phyloP scores from a whole-genome alignment of 2,797 vertebrate genomes.

The Huso huso region DNA sequence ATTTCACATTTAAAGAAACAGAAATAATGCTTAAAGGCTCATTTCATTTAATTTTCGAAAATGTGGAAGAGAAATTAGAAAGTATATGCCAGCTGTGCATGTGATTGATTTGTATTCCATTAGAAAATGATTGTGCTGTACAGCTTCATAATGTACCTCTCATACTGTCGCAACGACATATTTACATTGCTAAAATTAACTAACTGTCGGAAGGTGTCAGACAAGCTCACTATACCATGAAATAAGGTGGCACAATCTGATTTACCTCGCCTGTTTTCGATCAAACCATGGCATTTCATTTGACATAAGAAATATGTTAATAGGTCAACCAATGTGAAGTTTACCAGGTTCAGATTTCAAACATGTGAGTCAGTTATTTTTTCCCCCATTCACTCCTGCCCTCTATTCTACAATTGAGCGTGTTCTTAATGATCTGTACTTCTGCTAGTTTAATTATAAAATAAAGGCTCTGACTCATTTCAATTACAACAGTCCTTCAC shows the following conservation, averaged over 20 bases:
- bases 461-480: neutral
- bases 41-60: neutral
- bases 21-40: conserved; percentile 6
- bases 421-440: neutral
- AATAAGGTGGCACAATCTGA: conserved; percentile 11
- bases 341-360: neutral
- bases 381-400: neutral
- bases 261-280: neutral
- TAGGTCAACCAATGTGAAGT: neutral
- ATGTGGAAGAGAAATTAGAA: conserved; percentile 24
- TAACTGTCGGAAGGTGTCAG: conserved; percentile 8
- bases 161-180: conserved; percentile 12
- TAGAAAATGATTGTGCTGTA: conserved; percentile 11
- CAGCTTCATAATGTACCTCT: conserved; percentile 11
- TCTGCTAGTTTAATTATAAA: neutral
- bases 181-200: conserved; percentile 25
- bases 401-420: neutral
- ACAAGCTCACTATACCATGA: conserved; percentile 14
- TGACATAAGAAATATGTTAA: neutral
- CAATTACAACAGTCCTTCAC: neutral
- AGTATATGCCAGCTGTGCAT: conserved; percentile 22
- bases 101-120: conserved; percentile 22
- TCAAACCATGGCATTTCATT: neutral
- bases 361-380: neutral
- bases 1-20: neutral